A percentile compares a stretch with the other conserved stretches of the same genome.
These are phyloP conservation scores for Tautogolabrus adspersus DNA, from an alignment of 2,113 vertebrate species.

Conservation along the genomic window DNA sequence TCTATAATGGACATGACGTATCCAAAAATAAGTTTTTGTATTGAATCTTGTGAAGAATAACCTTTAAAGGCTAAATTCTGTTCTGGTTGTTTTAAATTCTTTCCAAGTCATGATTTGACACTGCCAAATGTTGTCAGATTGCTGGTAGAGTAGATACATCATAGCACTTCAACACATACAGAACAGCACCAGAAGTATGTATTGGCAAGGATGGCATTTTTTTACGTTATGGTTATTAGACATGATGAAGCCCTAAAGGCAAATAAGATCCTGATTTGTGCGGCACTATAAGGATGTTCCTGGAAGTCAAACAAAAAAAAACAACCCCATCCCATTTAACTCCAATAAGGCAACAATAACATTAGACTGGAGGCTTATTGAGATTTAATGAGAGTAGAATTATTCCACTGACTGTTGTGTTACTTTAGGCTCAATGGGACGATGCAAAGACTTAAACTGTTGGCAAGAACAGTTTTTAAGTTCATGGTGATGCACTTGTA, in stretches of 20 bases:
- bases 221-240: background rate
- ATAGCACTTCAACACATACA: no score
- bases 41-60: background rate
- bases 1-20: background rate
- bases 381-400: conserved; percentile 54
- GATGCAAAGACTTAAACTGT: conserved; percentile 23
- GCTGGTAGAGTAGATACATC: conserved; percentile 8
- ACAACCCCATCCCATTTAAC: conserved; percentile 12
- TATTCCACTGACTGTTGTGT: conserved; percentile 46
- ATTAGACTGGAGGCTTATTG: conserved; percentile 39
- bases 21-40: background rate
- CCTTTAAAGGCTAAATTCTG: background rate
- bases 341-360: conserved; percentile 12
- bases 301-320: background rate
- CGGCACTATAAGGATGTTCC: conserved; percentile 1
- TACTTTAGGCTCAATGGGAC: conserved; percentile 39
- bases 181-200: background rate
- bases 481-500: background rate
- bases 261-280: background rate
- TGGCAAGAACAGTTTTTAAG: conserved; percentile 8
- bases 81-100: background rate
- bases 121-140: conserved; percentile 27
- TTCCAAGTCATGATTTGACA: background rate
- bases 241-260: background rate
- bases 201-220: background rate